phyloP scores from a whole-genome alignment of 1,140 invertebrate genomes.

The Aphis craccivora region DNA sequence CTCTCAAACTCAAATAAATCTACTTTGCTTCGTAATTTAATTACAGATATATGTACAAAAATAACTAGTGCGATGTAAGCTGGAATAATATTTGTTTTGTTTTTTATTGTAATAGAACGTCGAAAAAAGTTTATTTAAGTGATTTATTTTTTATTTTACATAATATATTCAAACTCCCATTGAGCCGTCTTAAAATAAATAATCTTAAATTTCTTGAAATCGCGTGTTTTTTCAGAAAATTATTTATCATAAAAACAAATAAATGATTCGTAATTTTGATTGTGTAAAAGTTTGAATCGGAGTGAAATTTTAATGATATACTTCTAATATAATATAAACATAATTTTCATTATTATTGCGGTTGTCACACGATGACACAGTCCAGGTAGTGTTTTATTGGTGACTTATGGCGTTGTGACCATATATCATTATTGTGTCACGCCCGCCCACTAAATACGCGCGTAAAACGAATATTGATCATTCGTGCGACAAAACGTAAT shows the following conservation, averaged over 20 bases:
- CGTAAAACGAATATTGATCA: neutral
- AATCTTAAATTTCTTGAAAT: neutral
- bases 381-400: neutral
- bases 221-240: neutral
- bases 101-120: neutral
- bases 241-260: neutral
- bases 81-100: neutral
- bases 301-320: neutral
- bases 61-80: neutral
- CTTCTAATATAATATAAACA: neutral
- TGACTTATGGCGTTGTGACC: neutral
- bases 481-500: neutral
- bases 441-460: neutral
- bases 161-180: neutral
- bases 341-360: neutral
- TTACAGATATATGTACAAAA: neutral
- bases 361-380: neutral
- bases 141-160: neutral
- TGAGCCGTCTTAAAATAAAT: neutral
- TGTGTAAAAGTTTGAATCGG: neutral
- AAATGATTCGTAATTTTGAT: neutral
- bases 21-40: neutral
- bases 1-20: neutral
- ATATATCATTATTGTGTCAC: neutral
- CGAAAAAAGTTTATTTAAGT: neutral